A percentile compares a stretch with the other conserved stretches of the same genome.
These are phyloP conservation scores for Alethe castanea DNA, from an alignment of 2,113 vertebrate species.

Conservation along the genomic window DNA sequence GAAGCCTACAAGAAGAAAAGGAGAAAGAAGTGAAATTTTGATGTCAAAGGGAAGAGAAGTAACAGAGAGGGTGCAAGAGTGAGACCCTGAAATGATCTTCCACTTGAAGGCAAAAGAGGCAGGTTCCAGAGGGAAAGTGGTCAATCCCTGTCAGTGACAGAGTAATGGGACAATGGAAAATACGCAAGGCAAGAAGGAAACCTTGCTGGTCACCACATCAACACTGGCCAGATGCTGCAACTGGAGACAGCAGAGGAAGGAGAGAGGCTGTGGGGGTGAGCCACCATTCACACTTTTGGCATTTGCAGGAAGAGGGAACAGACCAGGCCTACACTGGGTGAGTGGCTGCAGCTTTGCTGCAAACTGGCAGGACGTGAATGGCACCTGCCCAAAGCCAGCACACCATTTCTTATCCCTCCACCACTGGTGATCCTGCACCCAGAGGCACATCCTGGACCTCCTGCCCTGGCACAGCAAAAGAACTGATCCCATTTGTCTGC, in stretches of 20 bases:
- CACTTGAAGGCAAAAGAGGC: not conserved
- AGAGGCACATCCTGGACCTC: not conserved
- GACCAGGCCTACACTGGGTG: fast-evolving
- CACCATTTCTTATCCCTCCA: not conserved
- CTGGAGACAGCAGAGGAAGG: not conserved
- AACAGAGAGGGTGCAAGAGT: not conserved
- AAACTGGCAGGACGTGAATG: fast-evolving
- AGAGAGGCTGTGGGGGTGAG: not conserved
- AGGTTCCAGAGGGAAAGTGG: not conserved
- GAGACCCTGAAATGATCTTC: not conserved
- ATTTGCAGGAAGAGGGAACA: not conserved
- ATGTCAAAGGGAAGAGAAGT: not conserved
- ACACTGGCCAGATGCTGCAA: not conserved
- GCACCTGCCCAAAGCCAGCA: not conserved
- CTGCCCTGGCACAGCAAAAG: not conserved
- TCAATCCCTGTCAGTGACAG: not conserved
- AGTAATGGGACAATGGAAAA: not conserved
- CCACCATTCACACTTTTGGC: not conserved
- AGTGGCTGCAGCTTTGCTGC: not conserved
- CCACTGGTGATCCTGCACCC: not conserved
- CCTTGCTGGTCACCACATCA: not conserved
- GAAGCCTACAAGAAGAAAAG: not conserved
- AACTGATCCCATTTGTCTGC: not conserved
- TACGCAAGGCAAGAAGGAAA: not conserved
- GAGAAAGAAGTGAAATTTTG: not conserved